phyloP scores from a whole-genome alignment of 1,140 invertebrate species.

The Bombus balteatus region DNA sequence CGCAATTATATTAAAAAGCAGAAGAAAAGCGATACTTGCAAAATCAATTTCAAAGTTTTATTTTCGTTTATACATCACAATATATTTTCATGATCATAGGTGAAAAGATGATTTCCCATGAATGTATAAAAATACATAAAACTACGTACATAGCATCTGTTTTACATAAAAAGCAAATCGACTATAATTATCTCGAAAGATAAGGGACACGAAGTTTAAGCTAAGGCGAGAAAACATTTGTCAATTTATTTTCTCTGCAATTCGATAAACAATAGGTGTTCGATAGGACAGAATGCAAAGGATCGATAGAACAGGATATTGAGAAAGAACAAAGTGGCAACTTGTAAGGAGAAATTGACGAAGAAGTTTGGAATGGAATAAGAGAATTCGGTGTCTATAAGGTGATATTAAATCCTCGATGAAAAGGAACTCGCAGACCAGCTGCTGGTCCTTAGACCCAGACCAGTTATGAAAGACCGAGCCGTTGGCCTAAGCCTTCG shows the following conservation, averaged over 20 bases:
- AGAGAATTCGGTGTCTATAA: slow-evolving; percentile 56
- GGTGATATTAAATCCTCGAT: slow-evolving; percentile 70
- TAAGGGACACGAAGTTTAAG: too few species aligned
- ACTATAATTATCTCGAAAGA: too few species aligned
- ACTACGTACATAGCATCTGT: too few species aligned
- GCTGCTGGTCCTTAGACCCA: slow-evolving; percentile 52
- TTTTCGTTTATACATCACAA: too few species aligned
- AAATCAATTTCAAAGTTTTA: too few species aligned
- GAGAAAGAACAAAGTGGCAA: slow-evolving; percentile 34
- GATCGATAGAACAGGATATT: not conserved
- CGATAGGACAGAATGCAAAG: not conserved
- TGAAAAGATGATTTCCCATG: too few species aligned
- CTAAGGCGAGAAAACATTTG: not conserved
- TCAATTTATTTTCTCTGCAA: not conserved
- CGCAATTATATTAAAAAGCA: too few species aligned
- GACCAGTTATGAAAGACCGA: slow-evolving; percentile 56
- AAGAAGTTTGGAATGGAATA: slow-evolving; percentile 43
- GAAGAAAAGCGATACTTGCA: too few species aligned
- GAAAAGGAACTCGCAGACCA: slow-evolving; percentile 62
- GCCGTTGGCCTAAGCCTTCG: slow-evolving; percentile 56
- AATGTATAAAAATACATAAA: too few species aligned
- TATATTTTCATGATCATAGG: too few species aligned
- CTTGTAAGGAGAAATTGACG: not conserved
- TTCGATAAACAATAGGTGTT: not conserved
- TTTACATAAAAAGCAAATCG: too few species aligned